These are phyloP conservation scores for Nymphalis io DNA, from an alignment of 1,140 invertebrate genomes.

Conservation along the genomic window DNA sequence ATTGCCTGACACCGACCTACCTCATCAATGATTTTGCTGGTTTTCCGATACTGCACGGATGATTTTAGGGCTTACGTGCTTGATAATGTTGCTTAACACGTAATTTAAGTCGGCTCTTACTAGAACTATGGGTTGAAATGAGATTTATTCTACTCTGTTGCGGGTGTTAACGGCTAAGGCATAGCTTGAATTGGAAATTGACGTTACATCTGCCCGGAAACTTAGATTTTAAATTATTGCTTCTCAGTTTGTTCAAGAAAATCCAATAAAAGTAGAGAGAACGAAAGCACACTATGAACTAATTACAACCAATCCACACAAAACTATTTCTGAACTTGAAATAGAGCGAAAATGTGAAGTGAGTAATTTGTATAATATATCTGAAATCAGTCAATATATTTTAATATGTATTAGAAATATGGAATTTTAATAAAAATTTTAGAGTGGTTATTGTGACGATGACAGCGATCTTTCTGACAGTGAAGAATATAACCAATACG, in stretches of 20 bases:
- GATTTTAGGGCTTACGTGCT: too few relatives aligned
- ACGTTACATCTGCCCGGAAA: too few relatives aligned
- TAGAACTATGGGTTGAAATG: too few relatives aligned
- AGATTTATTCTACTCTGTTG: too few relatives aligned
- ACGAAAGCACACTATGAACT: slow-evolving; percentile 65
- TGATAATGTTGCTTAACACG: too few relatives aligned
- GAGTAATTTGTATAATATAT: not conserved
- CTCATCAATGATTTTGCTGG: too few relatives aligned
- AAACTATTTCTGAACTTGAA: not conserved
- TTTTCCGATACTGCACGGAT: too few relatives aligned
- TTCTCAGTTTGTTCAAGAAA: slow-evolving; percentile 12
- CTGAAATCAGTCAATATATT: not conserved
- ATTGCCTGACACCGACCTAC: too few relatives aligned
- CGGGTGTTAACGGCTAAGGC: not conserved
- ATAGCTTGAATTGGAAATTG: not conserved
- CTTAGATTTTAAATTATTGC: too few relatives aligned
- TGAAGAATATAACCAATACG: slow-evolving; percentile 17
- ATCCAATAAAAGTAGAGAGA: slow-evolving; percentile 58
- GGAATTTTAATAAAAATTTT: not conserved
- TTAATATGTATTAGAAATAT: not conserved
- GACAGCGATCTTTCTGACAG: slow-evolving; percentile 37
- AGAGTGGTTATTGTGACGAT: slow-evolving; percentile 20
- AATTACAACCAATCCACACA: slow-evolving; percentile 46
- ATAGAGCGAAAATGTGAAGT: not conserved
- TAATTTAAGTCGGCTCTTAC: too few relatives aligned